Conservation (phyloP, 2,113 vertebrate genomes). For the Turnix velox region DNA sequence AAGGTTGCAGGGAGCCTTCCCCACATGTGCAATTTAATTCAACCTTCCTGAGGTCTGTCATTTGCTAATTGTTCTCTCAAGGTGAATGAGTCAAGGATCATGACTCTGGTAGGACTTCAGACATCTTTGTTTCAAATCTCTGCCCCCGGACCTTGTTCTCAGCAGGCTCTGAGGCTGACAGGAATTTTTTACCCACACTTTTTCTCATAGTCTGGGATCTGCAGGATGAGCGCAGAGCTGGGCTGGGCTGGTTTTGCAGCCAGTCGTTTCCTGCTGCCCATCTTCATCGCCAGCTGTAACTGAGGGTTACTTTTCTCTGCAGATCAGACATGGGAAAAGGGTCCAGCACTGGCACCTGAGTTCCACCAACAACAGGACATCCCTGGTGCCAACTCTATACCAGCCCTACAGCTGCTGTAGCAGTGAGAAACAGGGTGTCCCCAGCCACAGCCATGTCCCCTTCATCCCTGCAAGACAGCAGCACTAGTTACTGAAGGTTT, state of each 20-base stretch:
- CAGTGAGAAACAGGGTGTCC: neutral
- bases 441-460: neutral
- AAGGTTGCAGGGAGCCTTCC: neutral
- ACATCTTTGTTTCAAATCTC: neutral
- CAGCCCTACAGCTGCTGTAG: neutral
- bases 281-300: neutral
- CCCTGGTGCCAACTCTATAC: too few species aligned
- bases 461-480: neutral
- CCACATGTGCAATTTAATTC: accelerated
- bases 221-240: neutral
- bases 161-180: neutral
- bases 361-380: neutral
- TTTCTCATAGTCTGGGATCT: neutral
- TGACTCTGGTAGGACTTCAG: neutral
- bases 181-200: neutral
- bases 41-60: neutral
- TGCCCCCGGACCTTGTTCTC: neutral
- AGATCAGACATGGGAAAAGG: neutral
- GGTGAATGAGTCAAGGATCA: neutral
- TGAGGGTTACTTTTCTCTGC: neutral
- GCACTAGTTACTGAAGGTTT: neutral
- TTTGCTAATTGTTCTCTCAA: neutral
- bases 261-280: neutral
- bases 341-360: neutral
- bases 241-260: neutral